Evolutionary conservation across 1,140 invertebrate genomes (phyloP).

Genomic region (Archivesica marissinica): DNA sequence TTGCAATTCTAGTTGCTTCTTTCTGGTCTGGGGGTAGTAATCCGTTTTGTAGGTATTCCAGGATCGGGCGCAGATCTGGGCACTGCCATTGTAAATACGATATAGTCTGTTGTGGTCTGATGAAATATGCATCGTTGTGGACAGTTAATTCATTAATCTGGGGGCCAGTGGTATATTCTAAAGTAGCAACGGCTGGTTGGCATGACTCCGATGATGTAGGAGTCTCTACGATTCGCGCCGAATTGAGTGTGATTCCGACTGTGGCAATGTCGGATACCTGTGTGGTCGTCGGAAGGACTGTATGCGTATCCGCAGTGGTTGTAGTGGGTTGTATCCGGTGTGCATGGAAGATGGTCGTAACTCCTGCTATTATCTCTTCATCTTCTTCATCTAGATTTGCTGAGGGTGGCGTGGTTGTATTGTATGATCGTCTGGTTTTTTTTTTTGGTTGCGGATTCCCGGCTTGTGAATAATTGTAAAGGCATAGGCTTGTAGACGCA

Average conservation of each 20-base stretch:
- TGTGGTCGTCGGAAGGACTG: no score
- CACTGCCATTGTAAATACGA: slow-evolving; percentile 1
- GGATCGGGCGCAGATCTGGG: not conserved
- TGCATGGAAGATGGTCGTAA: not conserved
- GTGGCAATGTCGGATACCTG: no score
- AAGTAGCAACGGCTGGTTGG: not conserved
- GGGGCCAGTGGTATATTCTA: not conserved
- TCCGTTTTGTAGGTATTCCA: not conserved
- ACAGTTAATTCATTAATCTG: not conserved
- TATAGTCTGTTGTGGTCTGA: not conserved
- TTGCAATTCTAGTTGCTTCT: not conserved
- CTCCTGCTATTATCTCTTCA: not conserved
- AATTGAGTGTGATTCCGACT: not conserved
- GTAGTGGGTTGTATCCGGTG: no score
- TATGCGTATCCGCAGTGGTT: no score
- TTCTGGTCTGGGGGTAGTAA: not conserved
- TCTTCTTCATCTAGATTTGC: not conserved
- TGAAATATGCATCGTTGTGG: not conserved
- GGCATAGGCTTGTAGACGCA: slow-evolving; percentile 37
- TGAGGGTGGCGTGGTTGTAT: not conserved
- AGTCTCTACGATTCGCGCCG: not conserved
- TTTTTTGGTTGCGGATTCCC: not conserved
- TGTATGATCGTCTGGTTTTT: not conserved
- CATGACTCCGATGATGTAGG: not conserved
- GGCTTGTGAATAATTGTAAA: not conserved